A percentile compares a stretch with the other conserved stretches of the same genome.
Evolutionary conservation across 2,113 vertebrate genomes (phyloP).

Genomic region (Rostratula benghalensis): DNA sequence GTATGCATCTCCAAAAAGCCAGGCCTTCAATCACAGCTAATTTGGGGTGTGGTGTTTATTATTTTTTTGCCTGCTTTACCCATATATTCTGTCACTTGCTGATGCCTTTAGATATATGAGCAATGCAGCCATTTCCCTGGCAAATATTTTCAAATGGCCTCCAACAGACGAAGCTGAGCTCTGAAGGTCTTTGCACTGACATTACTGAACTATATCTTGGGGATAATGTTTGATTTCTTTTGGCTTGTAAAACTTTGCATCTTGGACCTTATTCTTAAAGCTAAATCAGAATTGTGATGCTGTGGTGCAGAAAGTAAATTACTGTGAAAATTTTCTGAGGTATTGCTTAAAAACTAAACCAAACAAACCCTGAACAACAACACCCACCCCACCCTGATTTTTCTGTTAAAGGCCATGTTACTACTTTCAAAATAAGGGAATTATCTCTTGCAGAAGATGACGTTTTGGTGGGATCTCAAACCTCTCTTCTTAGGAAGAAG

Average conservation of each 20-base stretch:
- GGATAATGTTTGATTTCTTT: neutral
- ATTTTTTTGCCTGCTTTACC: neutral
- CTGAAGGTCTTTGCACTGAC: neutral
- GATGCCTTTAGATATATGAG: neutral
- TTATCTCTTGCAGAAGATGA: neutral
- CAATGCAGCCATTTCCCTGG: neutral
- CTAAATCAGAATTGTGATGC: neutral
- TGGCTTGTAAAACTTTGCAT: neutral
- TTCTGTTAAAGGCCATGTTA: neutral
- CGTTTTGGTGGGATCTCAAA: neutral
- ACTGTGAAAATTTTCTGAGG: neutral
- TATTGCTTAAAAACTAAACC: neutral
- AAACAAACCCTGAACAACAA: accelerated
- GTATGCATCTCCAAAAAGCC: neutral
- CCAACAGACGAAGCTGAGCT: neutral
- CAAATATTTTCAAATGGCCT: neutral
- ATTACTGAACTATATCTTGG: neutral
- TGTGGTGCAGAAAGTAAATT: neutral
- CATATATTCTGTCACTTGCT: neutral
- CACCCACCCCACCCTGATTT: neutral
- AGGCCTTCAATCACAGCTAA: neutral
- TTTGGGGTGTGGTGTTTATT: neutral
- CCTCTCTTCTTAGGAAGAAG: neutral
- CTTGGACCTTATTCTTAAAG: neutral
- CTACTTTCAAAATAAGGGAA: neutral